Percentiles rank a stretch among this genome's conserved stretches.
Conservation (phyloP, 2,113 vertebrate species). For the Sisor rabdophorus region DNA sequence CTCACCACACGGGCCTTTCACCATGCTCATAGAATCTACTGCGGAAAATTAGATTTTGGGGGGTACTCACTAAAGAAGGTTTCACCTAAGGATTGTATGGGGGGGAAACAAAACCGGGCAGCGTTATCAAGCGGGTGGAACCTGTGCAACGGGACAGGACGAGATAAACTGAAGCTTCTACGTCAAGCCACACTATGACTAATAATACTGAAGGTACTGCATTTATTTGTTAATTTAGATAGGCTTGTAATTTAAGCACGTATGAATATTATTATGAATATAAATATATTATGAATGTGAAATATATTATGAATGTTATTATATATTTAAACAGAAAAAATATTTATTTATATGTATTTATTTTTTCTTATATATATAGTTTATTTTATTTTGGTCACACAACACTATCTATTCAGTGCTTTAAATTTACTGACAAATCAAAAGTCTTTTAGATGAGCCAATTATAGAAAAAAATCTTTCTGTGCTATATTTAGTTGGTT, state of each 20-base stretch:
- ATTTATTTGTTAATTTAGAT: slow-evolving; percentile 1
- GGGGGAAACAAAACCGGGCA: slow-evolving; percentile 42
- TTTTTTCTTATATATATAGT: too few species aligned
- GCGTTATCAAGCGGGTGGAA: slow-evolving; percentile 40
- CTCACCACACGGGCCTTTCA: slow-evolving; percentile 52
- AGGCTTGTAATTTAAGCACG: not conserved
- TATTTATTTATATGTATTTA: too few species aligned
- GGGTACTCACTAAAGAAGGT: slow-evolving; percentile 16
- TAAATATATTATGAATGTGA: not conserved
- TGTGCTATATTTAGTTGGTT: too few species aligned
- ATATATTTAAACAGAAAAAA: too few species aligned
- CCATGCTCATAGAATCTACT: slow-evolving; percentile 59
- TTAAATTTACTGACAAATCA: not conserved
- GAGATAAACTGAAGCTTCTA: slow-evolving; percentile 38
- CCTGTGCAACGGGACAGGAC: slow-evolving; percentile 28
- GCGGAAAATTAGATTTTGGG: slow-evolving; percentile 52
- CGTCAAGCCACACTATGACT: slow-evolving; percentile 55
- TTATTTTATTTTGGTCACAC: too few species aligned
- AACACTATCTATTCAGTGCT: too few species aligned
- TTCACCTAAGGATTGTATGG: slow-evolving; percentile 50
- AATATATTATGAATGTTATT: too few species aligned
- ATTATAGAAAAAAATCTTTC: not conserved
- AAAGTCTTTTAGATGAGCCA: not conserved
- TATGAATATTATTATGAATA: too few species aligned
- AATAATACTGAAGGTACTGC: slow-evolving; percentile 59